A percentile compares a stretch with the other conserved stretches of the same genome.
Conservation (phyloP, 2,113 vertebrate species). For the Arothron firmamentum region DNA sequence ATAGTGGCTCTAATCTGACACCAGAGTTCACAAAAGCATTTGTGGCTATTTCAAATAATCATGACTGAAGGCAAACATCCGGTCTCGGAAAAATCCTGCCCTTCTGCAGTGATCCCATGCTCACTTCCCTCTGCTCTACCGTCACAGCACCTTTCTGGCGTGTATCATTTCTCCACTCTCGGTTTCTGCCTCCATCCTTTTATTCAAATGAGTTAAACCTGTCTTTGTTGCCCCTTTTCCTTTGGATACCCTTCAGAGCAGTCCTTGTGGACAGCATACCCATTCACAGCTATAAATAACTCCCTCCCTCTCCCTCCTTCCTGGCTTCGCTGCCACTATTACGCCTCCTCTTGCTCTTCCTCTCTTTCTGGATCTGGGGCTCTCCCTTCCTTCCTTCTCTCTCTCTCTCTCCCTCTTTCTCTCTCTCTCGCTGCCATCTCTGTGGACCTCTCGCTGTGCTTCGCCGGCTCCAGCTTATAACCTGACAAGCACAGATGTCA, state of each 20-base stretch:
- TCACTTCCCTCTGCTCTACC: slow-evolving; percentile 4
- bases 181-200: slow-evolving; percentile 46
- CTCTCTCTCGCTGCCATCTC: slow-evolving; percentile 27
- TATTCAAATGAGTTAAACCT: slow-evolving; percentile 61
- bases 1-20: too few species aligned
- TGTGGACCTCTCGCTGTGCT: slow-evolving; percentile 26
- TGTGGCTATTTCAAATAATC: too few species aligned
- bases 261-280: slow-evolving; percentile 73
- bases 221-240: slow-evolving; percentile 60
- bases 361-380: slow-evolving; percentile 56
- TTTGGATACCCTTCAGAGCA: slow-evolving; percentile 75
- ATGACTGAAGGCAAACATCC: too few species aligned
- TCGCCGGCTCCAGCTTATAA: slow-evolving; percentile 49
- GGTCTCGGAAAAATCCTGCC: slow-evolving; percentile 15
- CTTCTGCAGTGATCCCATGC: background rate
- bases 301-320: slow-evolving; percentile 28
- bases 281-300: slow-evolving; percentile 79
- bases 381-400: slow-evolving; percentile 43
- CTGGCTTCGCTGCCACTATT: slow-evolving; percentile 18
- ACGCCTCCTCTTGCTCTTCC: slow-evolving; percentile 34
- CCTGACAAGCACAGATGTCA: slow-evolving; percentile 39
- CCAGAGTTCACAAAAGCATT: too few species aligned
- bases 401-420: slow-evolving; percentile 51
- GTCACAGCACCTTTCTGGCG: slow-evolving; percentile 17
- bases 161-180: slow-evolving; percentile 5